phyloP scores from a whole-genome alignment of 2,797 vertebrate genomes.

The Urosaurus nigricauda region DNA sequence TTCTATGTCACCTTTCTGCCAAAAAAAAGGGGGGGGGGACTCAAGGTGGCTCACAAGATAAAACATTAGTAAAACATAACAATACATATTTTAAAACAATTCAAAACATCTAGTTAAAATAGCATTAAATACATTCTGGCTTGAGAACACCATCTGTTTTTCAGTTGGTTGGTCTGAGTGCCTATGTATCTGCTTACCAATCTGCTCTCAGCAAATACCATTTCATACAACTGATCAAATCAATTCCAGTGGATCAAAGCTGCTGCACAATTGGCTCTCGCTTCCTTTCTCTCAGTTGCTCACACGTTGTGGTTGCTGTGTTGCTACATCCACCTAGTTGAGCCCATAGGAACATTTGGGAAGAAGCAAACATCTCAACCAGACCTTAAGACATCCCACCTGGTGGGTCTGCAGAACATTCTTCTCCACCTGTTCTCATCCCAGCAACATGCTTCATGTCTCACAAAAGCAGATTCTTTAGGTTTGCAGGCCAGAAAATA shows the following conservation, averaged over 20 bases:
- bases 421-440: background rate
- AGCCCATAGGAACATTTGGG: background rate
- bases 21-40: too few species aligned
- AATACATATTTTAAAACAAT: too few species aligned
- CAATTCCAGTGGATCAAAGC: background rate
- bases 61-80: too few species aligned
- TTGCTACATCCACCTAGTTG: background rate
- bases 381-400: background rate
- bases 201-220: too few species aligned
- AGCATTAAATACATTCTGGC: background rate
- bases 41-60: too few species aligned
- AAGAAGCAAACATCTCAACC: background rate
- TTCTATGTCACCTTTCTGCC: too few species aligned
- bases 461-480: conserved; percentile 25
- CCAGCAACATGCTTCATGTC: conserved; percentile 21
- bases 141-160: background rate
- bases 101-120: too few species aligned
- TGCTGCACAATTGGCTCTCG: background rate
- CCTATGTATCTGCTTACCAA: background rate
- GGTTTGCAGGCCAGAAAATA: background rate
- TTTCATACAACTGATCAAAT: background rate
- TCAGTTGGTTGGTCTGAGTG: background rate
- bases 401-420: background rate
- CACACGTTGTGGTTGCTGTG: background rate
- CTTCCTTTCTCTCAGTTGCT: background rate